These are phyloP conservation scores for Garrulus glandarius DNA, from an alignment of 2,797 vertebrate genomes.

Conservation along the genomic window DNA sequence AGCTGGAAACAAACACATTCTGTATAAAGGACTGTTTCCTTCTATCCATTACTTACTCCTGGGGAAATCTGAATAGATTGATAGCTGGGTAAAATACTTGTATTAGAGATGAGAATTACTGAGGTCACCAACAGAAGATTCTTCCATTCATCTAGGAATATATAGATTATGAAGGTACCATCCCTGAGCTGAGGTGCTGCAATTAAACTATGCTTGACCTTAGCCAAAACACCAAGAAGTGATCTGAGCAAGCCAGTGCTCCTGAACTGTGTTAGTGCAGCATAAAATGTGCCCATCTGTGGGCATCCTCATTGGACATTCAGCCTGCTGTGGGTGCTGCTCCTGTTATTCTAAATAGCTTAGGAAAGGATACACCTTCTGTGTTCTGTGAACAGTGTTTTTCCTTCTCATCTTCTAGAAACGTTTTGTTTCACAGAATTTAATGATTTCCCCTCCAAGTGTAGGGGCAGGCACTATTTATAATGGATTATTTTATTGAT, in stretches of 20 bases:
- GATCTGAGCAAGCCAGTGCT: neutral
- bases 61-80: neutral
- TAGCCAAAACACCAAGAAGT: neutral
- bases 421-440: neutral
- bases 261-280: neutral
- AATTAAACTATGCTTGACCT: neutral
- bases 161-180: fast-evolving
- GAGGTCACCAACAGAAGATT: neutral
- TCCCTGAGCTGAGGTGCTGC: neutral
- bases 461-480: neutral
- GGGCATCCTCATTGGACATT: neutral
- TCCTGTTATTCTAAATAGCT: neutral
- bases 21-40: neutral
- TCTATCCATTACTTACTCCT: neutral
- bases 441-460: neutral
- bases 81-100: neutral
- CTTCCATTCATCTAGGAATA: neutral
- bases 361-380: neutral
- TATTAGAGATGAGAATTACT: neutral
- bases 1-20: neutral
- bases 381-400: neutral
- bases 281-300: neutral
- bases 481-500: neutral
- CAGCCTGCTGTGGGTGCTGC: neutral
- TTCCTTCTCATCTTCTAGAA: neutral